Evolutionary conservation across 2,113 vertebrate genomes (phyloP).

Genomic region (Neogale vison): DNA sequence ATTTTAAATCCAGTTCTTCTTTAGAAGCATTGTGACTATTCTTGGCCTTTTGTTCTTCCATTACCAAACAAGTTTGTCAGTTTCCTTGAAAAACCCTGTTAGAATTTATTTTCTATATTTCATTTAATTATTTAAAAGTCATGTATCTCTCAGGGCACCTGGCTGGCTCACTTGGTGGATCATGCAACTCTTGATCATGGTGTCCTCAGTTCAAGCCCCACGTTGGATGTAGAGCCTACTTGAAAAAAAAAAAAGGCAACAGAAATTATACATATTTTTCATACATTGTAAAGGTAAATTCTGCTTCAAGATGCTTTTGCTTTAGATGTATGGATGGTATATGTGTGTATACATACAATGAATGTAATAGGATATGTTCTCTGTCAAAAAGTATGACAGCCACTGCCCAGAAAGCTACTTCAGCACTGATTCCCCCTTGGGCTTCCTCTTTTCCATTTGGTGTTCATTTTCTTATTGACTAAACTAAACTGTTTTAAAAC

Average conservation of each 20-base stretch:
- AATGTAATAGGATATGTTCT: not conserved
- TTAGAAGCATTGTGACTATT: not conserved
- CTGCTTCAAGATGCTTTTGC: not conserved
- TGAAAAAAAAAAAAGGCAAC: not conserved
- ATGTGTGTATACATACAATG: not conserved
- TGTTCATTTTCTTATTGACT: not conserved
- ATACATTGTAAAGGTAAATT: not conserved
- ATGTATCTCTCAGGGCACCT: not conserved
- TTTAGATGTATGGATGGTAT: not conserved
- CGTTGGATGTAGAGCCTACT: not conserved
- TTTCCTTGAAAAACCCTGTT: not conserved
- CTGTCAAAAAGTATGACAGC: not conserved
- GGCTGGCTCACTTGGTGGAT: not conserved
- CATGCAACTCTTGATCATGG: not conserved
- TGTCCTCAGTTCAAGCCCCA: not conserved
- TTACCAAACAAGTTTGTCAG: not conserved
- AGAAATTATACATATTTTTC: not conserved
- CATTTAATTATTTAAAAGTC: not conserved
- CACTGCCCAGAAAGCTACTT: not conserved
- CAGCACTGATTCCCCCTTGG: too few species aligned
- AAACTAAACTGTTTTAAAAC: conserved; percentile 14
- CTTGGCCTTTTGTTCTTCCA: not conserved
- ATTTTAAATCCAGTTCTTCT: not conserved
- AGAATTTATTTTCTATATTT: not conserved
- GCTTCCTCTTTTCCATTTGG: not conserved